These are phyloP conservation scores for Bungarus multicinctus DNA, from an alignment of 2,113 vertebrate species.

Conservation along the genomic window DNA sequence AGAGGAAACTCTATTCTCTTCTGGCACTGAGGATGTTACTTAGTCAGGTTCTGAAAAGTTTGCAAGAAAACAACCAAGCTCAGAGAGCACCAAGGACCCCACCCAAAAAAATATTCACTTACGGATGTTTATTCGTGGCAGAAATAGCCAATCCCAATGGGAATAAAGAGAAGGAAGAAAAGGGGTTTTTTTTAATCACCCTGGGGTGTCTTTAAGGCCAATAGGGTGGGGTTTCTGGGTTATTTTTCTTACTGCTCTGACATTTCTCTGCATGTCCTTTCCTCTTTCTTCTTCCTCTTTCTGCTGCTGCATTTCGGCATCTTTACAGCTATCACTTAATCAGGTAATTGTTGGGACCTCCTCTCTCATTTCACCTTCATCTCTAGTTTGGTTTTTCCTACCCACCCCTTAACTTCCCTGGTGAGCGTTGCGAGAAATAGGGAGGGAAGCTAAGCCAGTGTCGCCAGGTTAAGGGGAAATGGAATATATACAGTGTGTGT, in stretches of 20 bases:
- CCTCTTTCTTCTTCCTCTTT: slow-evolving; percentile 64
- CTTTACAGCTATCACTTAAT: slow-evolving; percentile 97
- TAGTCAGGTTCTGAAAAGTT: fast-evolving
- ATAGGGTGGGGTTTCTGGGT: slow-evolving; percentile 37
- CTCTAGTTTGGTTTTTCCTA: slow-evolving; percentile 26
- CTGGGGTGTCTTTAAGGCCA: not conserved
- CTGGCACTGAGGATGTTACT: not conserved
- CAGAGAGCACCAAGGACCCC: not conserved
- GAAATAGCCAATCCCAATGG: not conserved
- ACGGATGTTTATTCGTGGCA: not conserved
- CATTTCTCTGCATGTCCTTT: slow-evolving; percentile 85
- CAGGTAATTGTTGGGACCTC: slow-evolving; percentile 88
- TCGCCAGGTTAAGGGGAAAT: no score
- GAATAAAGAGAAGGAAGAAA: not conserved
- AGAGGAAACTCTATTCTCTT: no score
- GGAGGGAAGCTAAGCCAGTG: not conserved
- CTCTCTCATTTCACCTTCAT: slow-evolving; percentile 67
- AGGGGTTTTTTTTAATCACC: not conserved
- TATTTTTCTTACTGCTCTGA: slow-evolving; percentile 80
- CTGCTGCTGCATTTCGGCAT: slow-evolving; percentile 83
- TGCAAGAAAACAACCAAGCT: not conserved
- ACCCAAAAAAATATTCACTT: not conserved
- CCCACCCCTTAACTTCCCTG: not conserved
- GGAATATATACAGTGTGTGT: no score
- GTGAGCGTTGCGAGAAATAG: slow-evolving; percentile 52